phyloP scores from a whole-genome alignment of 2,113 vertebrate species.

The Todiramphus chloris region DNA sequence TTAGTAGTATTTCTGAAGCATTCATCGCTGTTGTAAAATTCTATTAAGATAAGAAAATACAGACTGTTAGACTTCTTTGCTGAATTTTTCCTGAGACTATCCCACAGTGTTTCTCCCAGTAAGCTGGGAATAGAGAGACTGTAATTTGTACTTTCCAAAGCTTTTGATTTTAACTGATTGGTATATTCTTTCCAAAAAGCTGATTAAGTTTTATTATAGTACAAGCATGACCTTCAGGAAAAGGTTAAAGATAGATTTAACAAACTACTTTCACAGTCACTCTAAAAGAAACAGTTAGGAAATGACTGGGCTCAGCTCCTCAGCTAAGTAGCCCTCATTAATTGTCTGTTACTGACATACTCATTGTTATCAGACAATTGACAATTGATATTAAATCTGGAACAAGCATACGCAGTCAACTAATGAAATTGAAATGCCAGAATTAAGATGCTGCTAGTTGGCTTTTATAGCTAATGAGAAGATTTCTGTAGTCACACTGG shows the following conservation, averaged over 20 bases:
- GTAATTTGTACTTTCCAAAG: conserved; percentile 43
- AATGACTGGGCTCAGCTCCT: neutral
- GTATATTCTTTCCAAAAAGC: conserved; percentile 26
- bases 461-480: conserved; percentile 22
- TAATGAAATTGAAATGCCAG: neutral
- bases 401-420: neutral
- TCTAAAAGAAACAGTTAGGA: neutral
- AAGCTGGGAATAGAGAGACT: conserved; percentile 1
- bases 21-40: conserved; percentile 34
- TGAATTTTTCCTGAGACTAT: conserved; percentile 19
- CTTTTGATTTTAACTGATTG: conserved; percentile 56
- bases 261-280: neutral
- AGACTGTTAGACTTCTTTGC: neutral
- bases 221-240: conserved; percentile 37
- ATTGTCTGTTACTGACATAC: neutral
- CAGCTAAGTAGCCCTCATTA: neutral
- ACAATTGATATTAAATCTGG: neutral
- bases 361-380: neutral
- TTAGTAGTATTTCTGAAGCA: conserved; percentile 22
- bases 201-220: conserved; percentile 22
- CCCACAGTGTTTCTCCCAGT: neutral
- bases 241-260: conserved; percentile 6
- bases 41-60: conserved; percentile 61
- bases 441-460: conserved; percentile 13
- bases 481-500: conserved; percentile 10